Conservation (phyloP, 2,888 invertebrate genomes). For the Drosophila lutescens region DNA sequence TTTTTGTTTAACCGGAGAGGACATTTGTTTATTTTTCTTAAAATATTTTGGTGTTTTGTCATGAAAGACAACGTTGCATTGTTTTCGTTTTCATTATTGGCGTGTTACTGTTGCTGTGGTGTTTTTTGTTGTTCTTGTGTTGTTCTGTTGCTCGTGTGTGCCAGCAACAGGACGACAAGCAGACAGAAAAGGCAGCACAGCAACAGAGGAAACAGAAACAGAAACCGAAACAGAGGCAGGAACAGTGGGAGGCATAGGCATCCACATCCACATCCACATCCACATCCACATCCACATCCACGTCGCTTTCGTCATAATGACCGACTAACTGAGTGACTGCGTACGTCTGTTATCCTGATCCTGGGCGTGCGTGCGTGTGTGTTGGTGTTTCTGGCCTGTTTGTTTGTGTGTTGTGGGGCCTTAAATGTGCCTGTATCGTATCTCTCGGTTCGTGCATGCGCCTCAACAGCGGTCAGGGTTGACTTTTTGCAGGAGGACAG, state of each 20-base stretch:
- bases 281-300: slow-evolving; percentile 11
- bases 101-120: slow-evolving; percentile 5
- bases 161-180: slow-evolving; percentile 65
- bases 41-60: slow-evolving; percentile 34
- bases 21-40: background rate
- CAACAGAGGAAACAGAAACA: slow-evolving; percentile 11
- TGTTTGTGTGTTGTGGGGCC: slow-evolving; percentile 11
- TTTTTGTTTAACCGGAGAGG: background rate
- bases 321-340: slow-evolving; percentile 66
- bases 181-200: slow-evolving; percentile 34
- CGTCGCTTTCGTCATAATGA: slow-evolving; percentile 64
- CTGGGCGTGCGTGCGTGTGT: slow-evolving; percentile 20
- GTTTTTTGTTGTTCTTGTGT: too few relatives aligned
- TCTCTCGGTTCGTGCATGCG: slow-evolving; percentile 68
- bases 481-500: slow-evolving; percentile 57
- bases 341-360: slow-evolving; percentile 39
- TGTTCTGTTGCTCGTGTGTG: slow-evolving; percentile 42
- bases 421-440: slow-evolving; percentile 41
- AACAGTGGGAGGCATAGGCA: slow-evolving; percentile 4
- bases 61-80: slow-evolving; percentile 18
- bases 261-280: background rate
- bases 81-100: slow-evolving; percentile 37
- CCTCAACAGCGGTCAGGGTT: slow-evolving; percentile 75
- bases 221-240: slow-evolving; percentile 14
- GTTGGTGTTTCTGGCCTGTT: background rate